Evolutionary conservation across 2,888 invertebrate genomes (phyloP), one percentile per base, ranked within the genome.

Genomic region (Acleris literana): DNA sequence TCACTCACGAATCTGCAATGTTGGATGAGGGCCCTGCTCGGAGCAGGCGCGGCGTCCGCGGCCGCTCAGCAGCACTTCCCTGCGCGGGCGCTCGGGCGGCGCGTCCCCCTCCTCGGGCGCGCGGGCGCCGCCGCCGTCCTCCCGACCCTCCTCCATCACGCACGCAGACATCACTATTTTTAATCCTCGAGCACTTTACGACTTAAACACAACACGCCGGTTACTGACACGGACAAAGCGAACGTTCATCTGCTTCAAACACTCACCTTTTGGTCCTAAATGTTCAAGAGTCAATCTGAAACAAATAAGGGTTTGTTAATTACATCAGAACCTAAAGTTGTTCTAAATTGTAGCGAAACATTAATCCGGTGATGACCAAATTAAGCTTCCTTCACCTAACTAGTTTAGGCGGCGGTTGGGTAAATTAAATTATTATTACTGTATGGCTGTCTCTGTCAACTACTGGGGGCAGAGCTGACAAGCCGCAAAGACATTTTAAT

Each of bases 1-100:
- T 83, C 58, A 58, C 92, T 91, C 78, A 92, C 93, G 87, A 71
- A 90, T 81, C 69, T 85, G 87, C 25, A 90, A 86, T 39, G 93
- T 93, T 48, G 95, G 95, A 87, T 94, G 95, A n/a, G 95, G 95
- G 16, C 95, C 95, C 79, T 95, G 95, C 78, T 95, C 95, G 61
- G 95, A 95, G 81, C 95, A 94, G 11, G 95, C 94, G 48, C 95
- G 90, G 46, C 95, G 88, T 3, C 94, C 94, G 55, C 93, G 86
- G 1, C 92, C 94, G 56, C 93, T 93, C 70, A 94, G 78, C 60
- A 94, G 84, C 63, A 93, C 93, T 69, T 94, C 94, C 68, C 93
- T 86, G 58, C 92, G 86, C 53, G 90, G 81, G 49, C 87, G 84
- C 74, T 89, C 90, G 86, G 86, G 70, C 88, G 90, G 71, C 83